Evolutionary conservation across 2,888 invertebrate genomes (phyloP).

Genomic region (Pherbina coryleti): DNA sequence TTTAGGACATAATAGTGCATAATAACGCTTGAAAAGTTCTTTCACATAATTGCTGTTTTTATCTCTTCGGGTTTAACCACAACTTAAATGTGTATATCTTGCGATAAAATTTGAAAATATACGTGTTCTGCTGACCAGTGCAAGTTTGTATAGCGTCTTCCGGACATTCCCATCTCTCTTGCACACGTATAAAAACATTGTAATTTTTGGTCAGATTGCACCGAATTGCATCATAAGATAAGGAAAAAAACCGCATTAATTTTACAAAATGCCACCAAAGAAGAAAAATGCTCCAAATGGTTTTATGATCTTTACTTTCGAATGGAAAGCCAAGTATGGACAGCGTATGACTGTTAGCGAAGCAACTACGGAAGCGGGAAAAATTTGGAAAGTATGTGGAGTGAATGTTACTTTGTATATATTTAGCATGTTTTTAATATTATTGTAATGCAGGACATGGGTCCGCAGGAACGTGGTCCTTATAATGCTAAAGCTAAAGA

Average conservation of each 20-base stretch:
- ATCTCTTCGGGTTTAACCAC: no score
- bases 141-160: no score
- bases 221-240: neutral
- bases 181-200: neutral
- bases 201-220: neutral
- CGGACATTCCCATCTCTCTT: neutral
- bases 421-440: neutral
- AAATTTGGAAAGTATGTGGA: constrained; percentile 58
- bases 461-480: constrained; percentile 54
- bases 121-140: no score
- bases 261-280: constrained; percentile 59
- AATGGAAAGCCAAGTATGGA: constrained; percentile 57
- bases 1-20: no score
- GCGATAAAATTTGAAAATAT: no score
- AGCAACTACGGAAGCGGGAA: constrained; percentile 56
- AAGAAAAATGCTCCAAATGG: constrained; percentile 51
- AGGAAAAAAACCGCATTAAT: neutral
- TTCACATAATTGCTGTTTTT: no score
- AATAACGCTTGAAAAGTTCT: no score
- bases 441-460: constrained; percentile 55
- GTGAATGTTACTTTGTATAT: neutral
- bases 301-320: constrained; percentile 60
- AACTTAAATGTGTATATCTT: no score
- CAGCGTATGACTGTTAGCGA: constrained; percentile 45
- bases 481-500: constrained; percentile 57